These are phyloP conservation scores for Syrrhaptes paradoxus DNA, from an alignment of 2,113 vertebrate species.

Conservation along the genomic window DNA sequence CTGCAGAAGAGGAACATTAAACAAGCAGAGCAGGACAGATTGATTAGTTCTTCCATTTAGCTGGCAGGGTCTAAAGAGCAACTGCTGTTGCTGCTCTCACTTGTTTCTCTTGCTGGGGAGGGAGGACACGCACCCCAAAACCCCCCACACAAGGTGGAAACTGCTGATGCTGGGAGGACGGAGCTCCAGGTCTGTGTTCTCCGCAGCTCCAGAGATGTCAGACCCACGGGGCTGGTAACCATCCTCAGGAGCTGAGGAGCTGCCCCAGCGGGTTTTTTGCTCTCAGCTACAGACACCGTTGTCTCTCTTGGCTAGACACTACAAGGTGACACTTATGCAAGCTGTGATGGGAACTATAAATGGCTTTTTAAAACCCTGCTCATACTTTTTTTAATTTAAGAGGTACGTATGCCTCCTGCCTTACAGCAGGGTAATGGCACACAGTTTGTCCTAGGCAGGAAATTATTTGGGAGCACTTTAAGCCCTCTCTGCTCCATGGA, in stretches of 20 bases:
- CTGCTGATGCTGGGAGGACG: neutral
- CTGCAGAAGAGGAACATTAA: conserved; percentile 5
- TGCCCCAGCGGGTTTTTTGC: neutral
- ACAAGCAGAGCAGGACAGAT: neutral
- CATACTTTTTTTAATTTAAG: neutral
- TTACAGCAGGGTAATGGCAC: neutral
- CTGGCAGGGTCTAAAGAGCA: neutral
- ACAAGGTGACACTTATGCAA: neutral
- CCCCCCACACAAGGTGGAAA: accelerated
- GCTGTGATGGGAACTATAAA: neutral
- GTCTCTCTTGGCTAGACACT: neutral
- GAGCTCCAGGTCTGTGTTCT: neutral
- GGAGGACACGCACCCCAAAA: neutral
- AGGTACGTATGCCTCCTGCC: neutral
- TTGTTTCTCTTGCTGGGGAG: neutral
- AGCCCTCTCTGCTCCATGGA: neutral
- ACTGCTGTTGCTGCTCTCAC: neutral
- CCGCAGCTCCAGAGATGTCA: neutral
- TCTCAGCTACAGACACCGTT: neutral
- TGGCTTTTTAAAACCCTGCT: neutral
- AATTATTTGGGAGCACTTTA: neutral
- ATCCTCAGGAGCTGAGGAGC: neutral
- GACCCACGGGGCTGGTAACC: neutral
- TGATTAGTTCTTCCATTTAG: neutral
- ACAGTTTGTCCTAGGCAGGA: neutral